A percentile compares a stretch with the other conserved stretches of the same genome.
These are phyloP conservation scores for Oreochromis aureus DNA, from an alignment of 2,113 vertebrate genomes.

Conservation along the genomic window DNA sequence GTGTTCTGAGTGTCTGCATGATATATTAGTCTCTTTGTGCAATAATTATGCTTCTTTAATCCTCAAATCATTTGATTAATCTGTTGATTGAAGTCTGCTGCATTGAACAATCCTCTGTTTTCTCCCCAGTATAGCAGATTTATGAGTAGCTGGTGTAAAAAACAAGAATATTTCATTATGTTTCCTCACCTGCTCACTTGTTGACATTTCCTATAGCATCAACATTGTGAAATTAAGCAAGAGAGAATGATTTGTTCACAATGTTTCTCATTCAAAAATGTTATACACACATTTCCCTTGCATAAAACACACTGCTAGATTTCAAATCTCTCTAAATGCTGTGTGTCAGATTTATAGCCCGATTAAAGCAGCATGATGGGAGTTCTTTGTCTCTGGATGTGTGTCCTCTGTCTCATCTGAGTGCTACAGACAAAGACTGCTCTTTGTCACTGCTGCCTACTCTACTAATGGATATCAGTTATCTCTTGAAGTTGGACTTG, in stretches of 20 bases:
- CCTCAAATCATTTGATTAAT: background rate
- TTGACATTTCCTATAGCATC: background rate
- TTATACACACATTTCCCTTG: background rate
- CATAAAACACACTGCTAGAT: background rate
- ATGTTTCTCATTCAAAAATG: background rate
- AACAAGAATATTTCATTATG: background rate
- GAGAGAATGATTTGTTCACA: background rate
- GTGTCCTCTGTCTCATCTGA: background rate
- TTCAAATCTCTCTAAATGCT: background rate
- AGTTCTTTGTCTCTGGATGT: background rate
- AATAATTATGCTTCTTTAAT: background rate
- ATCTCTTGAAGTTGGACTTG: slow-evolving; percentile 23
- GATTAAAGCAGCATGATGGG: background rate
- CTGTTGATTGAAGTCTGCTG: background rate
- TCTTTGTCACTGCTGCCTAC: background rate
- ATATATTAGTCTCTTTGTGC: background rate
- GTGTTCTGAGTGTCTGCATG: background rate
- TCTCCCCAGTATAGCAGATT: background rate
- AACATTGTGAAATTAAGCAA: background rate
- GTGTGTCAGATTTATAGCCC: background rate
- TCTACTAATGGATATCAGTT: background rate
- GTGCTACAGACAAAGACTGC: background rate
- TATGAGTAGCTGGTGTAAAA: background rate
- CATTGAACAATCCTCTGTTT: background rate
- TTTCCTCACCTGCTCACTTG: background rate